phyloP scores from a whole-genome alignment of 2,888 invertebrate species.

The Crematogaster levior region DNA sequence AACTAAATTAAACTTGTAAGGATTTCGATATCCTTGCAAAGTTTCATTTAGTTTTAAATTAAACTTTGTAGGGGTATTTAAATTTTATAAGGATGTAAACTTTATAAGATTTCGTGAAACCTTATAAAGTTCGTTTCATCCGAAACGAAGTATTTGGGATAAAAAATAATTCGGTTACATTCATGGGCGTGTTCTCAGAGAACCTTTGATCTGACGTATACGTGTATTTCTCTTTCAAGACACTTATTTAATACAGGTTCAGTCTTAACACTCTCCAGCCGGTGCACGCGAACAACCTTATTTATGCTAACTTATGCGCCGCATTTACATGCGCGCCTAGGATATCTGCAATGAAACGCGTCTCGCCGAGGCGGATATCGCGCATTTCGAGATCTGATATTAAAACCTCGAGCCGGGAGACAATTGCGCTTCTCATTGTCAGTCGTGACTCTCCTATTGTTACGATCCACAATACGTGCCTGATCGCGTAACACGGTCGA shows the following conservation, averaged over 20 bases:
- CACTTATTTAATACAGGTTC: conserved; percentile 50
- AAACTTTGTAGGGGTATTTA: background rate
- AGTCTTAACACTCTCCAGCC: conserved; percentile 50
- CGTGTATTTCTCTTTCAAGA: background rate
- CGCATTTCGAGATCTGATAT: conserved; percentile 62
- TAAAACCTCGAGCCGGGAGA: conserved; percentile 53
- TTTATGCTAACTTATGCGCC: conserved; percentile 74
- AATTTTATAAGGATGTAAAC: background rate
- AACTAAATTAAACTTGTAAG: too few relatives aligned
- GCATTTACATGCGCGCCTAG: conserved; percentile 67
- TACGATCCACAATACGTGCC: background rate
- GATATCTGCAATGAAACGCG: conserved; percentile 49
- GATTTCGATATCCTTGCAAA: too few relatives aligned
- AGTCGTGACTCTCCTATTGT: background rate
- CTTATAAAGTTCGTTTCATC: too few relatives aligned
- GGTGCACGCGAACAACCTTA: conserved; percentile 58
- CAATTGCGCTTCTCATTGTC: conserved; percentile 24
- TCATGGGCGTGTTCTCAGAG: background rate
- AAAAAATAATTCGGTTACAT: background rate
- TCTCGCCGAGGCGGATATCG: conserved; percentile 15
- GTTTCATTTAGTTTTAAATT: too few relatives aligned
- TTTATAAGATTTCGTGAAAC: background rate
- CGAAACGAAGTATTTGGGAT: background rate
- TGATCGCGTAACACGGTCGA: background rate
- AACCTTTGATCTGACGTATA: conserved; percentile 1